phyloP scores from a whole-genome alignment of 2,113 vertebrate genomes.

The Propithecus coquereli region DNA sequence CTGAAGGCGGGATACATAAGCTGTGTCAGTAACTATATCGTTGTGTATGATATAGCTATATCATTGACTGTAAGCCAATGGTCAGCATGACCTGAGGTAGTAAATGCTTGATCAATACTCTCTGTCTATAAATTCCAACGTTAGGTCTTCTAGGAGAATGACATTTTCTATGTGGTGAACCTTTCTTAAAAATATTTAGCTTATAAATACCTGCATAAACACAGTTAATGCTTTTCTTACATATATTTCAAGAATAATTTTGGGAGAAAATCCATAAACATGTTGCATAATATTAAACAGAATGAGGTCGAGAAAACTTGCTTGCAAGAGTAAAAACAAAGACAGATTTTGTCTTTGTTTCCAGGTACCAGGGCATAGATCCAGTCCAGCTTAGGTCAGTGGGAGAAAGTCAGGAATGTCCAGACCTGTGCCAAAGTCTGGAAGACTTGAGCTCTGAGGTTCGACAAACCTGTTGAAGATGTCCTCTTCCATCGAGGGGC shows the following conservation, averaged over 20 bases:
- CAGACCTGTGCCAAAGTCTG: not conserved
- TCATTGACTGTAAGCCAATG: not conserved
- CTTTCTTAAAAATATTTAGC: not conserved
- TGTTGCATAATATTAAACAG: not conserved
- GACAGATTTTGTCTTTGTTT: not conserved
- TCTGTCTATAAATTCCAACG: not conserved
- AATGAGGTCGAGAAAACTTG: not conserved
- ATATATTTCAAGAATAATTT: not conserved
- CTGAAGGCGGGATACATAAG: not conserved
- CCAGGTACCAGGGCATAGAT: not conserved
- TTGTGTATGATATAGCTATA: too few species aligned
- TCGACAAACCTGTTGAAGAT: not conserved
- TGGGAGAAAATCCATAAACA: not conserved
- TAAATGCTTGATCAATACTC: not conserved
- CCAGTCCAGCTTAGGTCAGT: rapidly evolving
- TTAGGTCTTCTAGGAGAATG: not conserved
- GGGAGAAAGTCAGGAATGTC: too few species aligned
- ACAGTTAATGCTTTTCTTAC: not conserved
- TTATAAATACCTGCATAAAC: not conserved
- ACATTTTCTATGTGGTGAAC: not conserved
- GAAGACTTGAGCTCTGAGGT: not conserved
- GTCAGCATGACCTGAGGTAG: not conserved
- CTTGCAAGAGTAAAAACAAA: not conserved
- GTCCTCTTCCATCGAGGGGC: not conserved
- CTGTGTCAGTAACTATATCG: not conserved